Conservation (phyloP, 1,140 invertebrate genomes). For the Drosophila parabipectinata region DNA sequence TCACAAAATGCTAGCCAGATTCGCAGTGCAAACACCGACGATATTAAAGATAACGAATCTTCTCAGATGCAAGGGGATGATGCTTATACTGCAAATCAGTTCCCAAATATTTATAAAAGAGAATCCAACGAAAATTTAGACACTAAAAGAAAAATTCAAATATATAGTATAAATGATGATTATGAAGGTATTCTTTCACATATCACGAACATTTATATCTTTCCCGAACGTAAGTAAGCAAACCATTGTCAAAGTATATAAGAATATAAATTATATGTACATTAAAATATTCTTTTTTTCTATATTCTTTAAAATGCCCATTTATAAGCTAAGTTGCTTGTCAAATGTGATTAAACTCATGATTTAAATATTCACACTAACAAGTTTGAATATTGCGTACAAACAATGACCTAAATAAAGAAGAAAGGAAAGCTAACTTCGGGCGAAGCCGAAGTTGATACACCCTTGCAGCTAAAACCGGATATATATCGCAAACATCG, state of each 20-base stretch:
- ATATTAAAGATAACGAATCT: constrained; percentile 15
- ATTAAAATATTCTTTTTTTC: no score
- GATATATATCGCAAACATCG: no score
- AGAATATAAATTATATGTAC: no score
- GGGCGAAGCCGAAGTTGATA: no score
- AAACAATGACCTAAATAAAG: no score
- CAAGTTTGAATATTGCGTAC: no score
- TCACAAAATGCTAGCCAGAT: constrained; percentile 5
- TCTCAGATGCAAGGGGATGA: constrained; percentile 66
- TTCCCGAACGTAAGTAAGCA: constrained; percentile 72
- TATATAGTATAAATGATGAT: constrained; percentile 32
- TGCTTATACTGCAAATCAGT: constrained; percentile 41
- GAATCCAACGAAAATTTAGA: constrained; percentile 8
- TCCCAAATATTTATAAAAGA: constrained; percentile 14
- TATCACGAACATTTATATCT: constrained; percentile 70
- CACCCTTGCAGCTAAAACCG: no score
- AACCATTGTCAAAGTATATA: not conserved
- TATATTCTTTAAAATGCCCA: no score
- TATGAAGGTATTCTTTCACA: constrained; percentile 66
- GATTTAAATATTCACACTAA: no score
- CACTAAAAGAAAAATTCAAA: constrained; percentile 1
- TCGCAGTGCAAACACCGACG: not conserved
- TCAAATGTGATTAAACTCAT: no score
- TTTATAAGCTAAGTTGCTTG: no score
- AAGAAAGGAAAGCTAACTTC: no score